A percentile compares a stretch with the other conserved stretches of the same genome.
phyloP scores from a whole-genome alignment of 2,113 vertebrate genomes.

The Mesoclemmys tuberculata region DNA sequence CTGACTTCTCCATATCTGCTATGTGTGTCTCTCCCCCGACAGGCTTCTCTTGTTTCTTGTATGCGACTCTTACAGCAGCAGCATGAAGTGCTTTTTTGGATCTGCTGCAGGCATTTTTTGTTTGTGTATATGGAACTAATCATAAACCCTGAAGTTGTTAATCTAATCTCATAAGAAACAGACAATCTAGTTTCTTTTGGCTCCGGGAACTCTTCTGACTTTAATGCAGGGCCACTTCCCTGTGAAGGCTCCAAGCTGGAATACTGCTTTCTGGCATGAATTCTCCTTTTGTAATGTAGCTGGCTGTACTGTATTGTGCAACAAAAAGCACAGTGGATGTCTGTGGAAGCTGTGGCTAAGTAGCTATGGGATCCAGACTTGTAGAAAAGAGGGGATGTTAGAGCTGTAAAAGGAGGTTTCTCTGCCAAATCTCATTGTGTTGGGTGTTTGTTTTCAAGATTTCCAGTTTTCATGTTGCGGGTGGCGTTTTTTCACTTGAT shows the following conservation, averaged over 20 bases:
- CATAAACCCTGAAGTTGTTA: neutral
- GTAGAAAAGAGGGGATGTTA: conserved; percentile 55
- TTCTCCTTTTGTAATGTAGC: neutral
- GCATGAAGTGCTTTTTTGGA: neutral
- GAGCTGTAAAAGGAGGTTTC: conserved; percentile 49
- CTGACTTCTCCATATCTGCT: neutral
- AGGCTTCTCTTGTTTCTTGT: neutral
- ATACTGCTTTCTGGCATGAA: conserved; percentile 51
- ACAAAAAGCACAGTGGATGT: conserved; percentile 27
- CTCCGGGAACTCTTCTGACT: conserved; percentile 35
- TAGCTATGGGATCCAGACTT: conserved; percentile 35
- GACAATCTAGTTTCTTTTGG: neutral
- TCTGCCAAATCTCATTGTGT: conserved; percentile 61
- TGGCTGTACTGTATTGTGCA: neutral
- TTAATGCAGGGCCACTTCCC: neutral
- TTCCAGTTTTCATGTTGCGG: conserved; percentile 31
- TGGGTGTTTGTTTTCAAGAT: conserved; percentile 47
- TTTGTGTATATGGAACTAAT: neutral
- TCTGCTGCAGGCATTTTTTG: neutral
- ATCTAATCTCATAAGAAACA: neutral
- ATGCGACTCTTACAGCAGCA: rapidly evolving
- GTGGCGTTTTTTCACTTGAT: conserved; percentile 22
- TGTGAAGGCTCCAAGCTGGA: conserved; percentile 46
- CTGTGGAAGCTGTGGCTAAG: conserved; percentile 23
- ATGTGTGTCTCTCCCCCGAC: neutral